Evolutionary conservation across 2,888 invertebrate genomes (phyloP).

Genomic region (Platerodrilus igneus): DNA sequence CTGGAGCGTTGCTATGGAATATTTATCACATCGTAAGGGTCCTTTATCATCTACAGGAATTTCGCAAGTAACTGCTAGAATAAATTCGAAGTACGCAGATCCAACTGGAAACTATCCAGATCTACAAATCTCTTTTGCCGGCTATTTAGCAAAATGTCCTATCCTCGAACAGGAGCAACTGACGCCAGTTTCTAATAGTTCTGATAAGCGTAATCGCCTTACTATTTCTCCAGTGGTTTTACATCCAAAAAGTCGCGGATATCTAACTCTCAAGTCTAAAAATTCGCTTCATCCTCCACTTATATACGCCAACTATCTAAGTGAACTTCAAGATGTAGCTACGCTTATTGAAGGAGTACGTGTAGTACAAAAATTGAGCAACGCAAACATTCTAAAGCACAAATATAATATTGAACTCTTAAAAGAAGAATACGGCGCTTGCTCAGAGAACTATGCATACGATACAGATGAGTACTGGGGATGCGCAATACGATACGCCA

Average conservation of each 20-base stretch:
- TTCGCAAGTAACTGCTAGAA: constrained; percentile 63
- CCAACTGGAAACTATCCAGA: constrained; percentile 59
- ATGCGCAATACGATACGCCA: constrained; percentile 65
- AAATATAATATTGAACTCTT: constrained; percentile 56
- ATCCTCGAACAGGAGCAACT: constrained; percentile 50
- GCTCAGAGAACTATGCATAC: constrained; percentile 46
- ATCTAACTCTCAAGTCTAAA: constrained; percentile 57
- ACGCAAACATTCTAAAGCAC: constrained; percentile 54
- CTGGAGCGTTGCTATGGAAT: constrained; percentile 60
- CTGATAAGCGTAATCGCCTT: constrained; percentile 39
- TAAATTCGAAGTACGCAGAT: constrained; percentile 58
- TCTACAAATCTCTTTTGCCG: constrained; percentile 63
- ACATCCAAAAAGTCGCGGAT: constrained; percentile 64
- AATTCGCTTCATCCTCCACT: constrained; percentile 68
- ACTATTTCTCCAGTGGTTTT: constrained; percentile 57
- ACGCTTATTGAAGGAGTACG: constrained; percentile 61
- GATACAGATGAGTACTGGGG: constrained; percentile 69
- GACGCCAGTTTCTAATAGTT: constrained; percentile 39
- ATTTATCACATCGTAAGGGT: constrained; percentile 57
- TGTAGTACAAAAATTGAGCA: constrained; percentile 55
- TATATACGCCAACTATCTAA: constrained; percentile 75
- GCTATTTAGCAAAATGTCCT: constrained; percentile 60
- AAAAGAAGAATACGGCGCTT: constrained; percentile 50
- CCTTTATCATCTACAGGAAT: constrained; percentile 62
- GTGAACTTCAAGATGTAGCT: constrained; percentile 60